Conservation (phyloP, 2,113 vertebrate species). For the Lophochroa leadbeateri region DNA sequence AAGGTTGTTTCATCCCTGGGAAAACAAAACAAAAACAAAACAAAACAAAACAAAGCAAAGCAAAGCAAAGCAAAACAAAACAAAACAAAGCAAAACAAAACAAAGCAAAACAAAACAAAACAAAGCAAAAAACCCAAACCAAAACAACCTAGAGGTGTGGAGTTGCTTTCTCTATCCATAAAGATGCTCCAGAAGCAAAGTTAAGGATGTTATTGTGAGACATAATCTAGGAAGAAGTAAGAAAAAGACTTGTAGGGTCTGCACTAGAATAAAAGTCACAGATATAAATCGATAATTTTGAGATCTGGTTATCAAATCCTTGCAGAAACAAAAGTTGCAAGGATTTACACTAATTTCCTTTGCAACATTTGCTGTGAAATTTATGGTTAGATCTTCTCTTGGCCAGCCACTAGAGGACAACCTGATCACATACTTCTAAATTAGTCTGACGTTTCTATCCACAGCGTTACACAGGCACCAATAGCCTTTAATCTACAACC, state of each 20-base stretch:
- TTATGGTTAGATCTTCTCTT: conserved; percentile 47
- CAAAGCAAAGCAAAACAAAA: not conserved
- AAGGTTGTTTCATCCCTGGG: not conserved
- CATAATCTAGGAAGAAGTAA: not conserved
- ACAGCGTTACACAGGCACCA: not conserved
- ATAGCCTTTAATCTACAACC: not conserved
- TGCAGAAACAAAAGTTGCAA: not conserved
- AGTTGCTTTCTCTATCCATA: not conserved
- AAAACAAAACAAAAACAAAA: not conserved
- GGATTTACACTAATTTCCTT: not conserved
- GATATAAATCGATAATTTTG: not conserved
- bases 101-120: not conserved
- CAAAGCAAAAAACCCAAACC: not conserved
- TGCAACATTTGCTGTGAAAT: not conserved
- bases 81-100: not conserved
- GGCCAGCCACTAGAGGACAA: conserved; percentile 70
- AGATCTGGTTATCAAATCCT: not conserved
- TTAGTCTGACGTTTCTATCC: conserved; percentile 4
- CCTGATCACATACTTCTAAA: conserved; percentile 54
- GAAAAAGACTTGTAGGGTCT: not conserved
- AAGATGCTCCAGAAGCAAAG: not conserved
- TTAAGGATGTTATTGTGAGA: not conserved
- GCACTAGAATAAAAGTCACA: not conserved
- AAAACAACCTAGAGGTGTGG: not conserved
- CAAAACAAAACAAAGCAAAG: not conserved